phyloP scores from a whole-genome alignment of 1,140 invertebrate species.

The Metopolophium dirhodum region DNA sequence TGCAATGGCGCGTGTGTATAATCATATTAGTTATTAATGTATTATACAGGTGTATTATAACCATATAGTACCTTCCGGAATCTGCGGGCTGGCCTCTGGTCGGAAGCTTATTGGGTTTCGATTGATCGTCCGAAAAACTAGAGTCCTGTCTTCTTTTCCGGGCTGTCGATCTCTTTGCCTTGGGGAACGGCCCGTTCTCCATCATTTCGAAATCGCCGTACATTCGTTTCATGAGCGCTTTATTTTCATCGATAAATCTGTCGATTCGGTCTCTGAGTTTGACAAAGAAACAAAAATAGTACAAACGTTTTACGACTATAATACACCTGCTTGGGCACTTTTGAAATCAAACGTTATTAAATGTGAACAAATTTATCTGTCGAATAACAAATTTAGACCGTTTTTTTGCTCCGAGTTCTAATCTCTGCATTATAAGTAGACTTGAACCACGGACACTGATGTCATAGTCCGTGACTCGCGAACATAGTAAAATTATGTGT shows the following conservation, averaged over 20 bases:
- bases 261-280: constrained; percentile 83
- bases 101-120: constrained; percentile 37
- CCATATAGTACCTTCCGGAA: constrained; percentile 42
- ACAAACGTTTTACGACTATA: constrained; percentile 4
- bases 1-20: too few relatives aligned
- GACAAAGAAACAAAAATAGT: not conserved
- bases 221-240: constrained; percentile 90
- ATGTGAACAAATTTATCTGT: not conserved
- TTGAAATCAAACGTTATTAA: not conserved
- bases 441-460: not conserved
- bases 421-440: not conserved
- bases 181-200: constrained; percentile 64
- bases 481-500: not conserved
- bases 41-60: too few relatives aligned
- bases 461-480: not conserved
- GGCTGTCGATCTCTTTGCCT: constrained; percentile 29
- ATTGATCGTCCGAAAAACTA: constrained; percentile 42
- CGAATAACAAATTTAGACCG: not conserved
- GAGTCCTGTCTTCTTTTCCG: constrained; percentile 45
- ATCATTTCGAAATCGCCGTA: constrained; percentile 83
- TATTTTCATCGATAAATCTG: constrained; percentile 90
- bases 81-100: constrained; percentile 35
- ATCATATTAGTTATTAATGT: too few relatives aligned
- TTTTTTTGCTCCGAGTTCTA: not conserved
- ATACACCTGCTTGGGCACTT: not conserved